A percentile compares a stretch with the other conserved stretches of the same genome.
Evolutionary conservation across 2,797 vertebrate species (phyloP).

Genomic region (Stomatorhinus walkeri): DNA sequence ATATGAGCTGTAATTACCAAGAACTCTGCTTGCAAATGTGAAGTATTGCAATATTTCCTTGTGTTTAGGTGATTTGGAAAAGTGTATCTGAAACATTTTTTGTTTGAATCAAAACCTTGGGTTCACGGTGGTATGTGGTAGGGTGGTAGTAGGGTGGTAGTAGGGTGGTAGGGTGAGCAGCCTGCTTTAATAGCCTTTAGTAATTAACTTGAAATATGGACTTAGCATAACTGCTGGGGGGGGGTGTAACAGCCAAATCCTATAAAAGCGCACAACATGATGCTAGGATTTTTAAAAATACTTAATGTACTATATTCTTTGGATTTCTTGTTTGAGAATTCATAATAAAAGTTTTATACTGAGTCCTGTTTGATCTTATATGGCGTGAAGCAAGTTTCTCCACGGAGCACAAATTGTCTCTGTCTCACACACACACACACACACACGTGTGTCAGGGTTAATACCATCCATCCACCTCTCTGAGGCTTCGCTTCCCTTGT

Average conservation of each 20-base stretch:
- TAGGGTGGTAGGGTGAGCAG: background rate
- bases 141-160: background rate
- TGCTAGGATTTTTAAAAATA: background rate
- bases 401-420: background rate
- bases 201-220: background rate
- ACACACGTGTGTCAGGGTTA: background rate
- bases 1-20: background rate
- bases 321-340: background rate
- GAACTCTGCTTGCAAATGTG: conserved; percentile 6
- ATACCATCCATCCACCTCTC: background rate
- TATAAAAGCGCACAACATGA: background rate
- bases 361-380: background rate
- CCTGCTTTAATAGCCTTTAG: background rate
- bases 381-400: background rate
- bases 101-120: background rate
- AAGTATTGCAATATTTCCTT: background rate
- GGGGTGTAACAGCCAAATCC: background rate
- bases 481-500: background rate
- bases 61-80: background rate
- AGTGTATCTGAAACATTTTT: background rate
- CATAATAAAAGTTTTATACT: background rate
- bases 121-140: background rate
- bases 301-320: conserved; percentile 9
- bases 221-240: background rate
- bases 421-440: too few relatives aligned